A percentile compares a stretch with the other conserved stretches of the same genome.
Conservation (phyloP, 2,797 vertebrate genomes). For the Gambelia wislizenii region DNA sequence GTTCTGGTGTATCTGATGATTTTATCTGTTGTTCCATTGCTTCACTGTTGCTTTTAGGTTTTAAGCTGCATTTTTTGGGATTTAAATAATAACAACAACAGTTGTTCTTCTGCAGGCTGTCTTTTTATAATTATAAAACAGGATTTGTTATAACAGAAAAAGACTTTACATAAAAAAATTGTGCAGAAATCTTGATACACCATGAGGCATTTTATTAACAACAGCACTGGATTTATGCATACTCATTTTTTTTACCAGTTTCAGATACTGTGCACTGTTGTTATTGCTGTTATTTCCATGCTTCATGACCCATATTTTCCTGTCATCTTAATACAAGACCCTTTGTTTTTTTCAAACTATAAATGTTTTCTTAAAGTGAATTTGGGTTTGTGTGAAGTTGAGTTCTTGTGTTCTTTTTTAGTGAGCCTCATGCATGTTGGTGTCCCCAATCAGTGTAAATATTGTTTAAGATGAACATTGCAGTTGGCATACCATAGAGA, state of each 20-base stretch:
- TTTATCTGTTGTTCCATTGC: not conserved
- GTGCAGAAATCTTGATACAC: not conserved
- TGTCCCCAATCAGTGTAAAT: constrained; percentile 80
- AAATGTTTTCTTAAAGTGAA: constrained; percentile 18
- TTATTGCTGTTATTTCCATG: not conserved
- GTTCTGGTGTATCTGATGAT: not conserved
- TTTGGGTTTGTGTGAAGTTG: constrained; percentile 8
- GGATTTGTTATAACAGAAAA: not conserved
- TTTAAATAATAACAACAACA: too few relatives aligned
- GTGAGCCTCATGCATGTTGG: constrained; percentile 63
- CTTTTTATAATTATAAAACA: not conserved
- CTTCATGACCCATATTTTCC: not conserved
- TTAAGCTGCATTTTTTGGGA: not conserved
- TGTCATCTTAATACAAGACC: not conserved
- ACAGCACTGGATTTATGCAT: not conserved
- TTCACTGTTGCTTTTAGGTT: not conserved
- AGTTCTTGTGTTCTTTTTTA: constrained; percentile 70
- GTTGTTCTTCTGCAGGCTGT: too few relatives aligned
- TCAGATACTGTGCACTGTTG: not conserved
- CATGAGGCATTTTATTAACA: not conserved
- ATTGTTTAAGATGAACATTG: constrained; percentile 77
- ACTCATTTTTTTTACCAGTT: not conserved
- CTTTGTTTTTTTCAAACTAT: not conserved
- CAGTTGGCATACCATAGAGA: constrained; percentile 85
- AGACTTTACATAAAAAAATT: not conserved